Evolutionary conservation across 2,113 vertebrate genomes (phyloP).

Genomic region (Saccopteryx leptura): DNA sequence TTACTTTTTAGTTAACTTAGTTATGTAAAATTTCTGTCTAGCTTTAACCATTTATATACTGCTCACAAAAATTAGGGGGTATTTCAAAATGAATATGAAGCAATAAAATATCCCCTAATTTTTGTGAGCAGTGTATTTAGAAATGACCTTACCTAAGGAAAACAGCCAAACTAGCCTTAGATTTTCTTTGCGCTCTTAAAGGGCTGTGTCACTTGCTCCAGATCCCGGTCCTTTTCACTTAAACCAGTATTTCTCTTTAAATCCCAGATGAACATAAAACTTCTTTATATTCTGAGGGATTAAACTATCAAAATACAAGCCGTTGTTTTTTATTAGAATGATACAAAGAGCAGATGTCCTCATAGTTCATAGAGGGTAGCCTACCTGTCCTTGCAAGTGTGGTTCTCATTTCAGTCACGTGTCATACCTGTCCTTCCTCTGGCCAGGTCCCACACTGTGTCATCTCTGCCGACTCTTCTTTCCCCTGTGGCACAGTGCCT

Average conservation of each 20-base stretch:
- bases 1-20: slow-evolving; percentile 50
- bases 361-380: not conserved
- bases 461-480: not conserved
- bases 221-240: slow-evolving; percentile 31
- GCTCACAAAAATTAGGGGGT: too few species aligned
- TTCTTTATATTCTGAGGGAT: not conserved
- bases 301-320: not conserved
- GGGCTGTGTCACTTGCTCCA: not conserved
- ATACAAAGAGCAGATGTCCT: not conserved
- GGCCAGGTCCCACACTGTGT: not conserved
- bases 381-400: not conserved
- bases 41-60: not conserved
- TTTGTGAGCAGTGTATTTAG: slow-evolving; percentile 5
- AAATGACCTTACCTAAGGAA: slow-evolving; percentile 51
- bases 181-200: slow-evolving; percentile 43
- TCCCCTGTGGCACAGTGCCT: not conserved
- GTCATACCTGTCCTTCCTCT: not conserved
- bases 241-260: slow-evolving; percentile 34
- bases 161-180: not conserved
- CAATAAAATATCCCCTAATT: too few species aligned
- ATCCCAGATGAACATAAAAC: not conserved
- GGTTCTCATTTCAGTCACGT: not conserved
- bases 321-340: not conserved
- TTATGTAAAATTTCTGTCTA: slow-evolving; percentile 49
- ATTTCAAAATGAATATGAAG: too few species aligned